phyloP scores from a whole-genome alignment of 2,113 vertebrate species.

The Microcebus tavaratra region DNA sequence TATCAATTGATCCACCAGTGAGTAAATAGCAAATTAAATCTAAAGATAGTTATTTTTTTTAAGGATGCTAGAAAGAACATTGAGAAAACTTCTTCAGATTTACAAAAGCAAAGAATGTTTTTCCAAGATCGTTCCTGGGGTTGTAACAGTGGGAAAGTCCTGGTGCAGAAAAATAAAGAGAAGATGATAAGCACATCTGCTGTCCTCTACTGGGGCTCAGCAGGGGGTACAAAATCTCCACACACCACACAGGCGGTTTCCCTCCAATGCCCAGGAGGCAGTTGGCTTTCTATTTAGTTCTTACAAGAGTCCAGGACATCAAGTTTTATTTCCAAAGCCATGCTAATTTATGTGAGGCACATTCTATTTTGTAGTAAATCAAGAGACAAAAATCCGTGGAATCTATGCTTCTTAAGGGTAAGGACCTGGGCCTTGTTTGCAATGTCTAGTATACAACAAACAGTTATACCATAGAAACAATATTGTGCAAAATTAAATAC shows the following conservation, averaged over 20 bases:
- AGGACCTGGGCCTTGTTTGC: neutral
- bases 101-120: neutral
- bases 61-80: neutral
- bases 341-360: neutral
- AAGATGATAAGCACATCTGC: neutral
- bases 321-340: neutral
- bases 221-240: neutral
- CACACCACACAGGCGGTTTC: too few relatives aligned
- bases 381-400: neutral
- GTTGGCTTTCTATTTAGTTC: neutral
- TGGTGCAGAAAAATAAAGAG: neutral
- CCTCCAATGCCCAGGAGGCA: neutral
- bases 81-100: neutral
- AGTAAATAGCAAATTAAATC: neutral
- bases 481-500: neutral
- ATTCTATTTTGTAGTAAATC: neutral
- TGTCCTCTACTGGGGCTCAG: neutral
- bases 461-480: neutral
- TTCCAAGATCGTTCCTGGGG: neutral
- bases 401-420: neutral
- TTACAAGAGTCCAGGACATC: neutral
- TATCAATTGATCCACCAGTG: neutral
- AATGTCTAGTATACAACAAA: neutral
- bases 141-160: neutral
- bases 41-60: neutral